These are phyloP conservation scores for Dipus sagitta DNA, from an alignment of 2,797 vertebrate species.

Conservation along the genomic window DNA sequence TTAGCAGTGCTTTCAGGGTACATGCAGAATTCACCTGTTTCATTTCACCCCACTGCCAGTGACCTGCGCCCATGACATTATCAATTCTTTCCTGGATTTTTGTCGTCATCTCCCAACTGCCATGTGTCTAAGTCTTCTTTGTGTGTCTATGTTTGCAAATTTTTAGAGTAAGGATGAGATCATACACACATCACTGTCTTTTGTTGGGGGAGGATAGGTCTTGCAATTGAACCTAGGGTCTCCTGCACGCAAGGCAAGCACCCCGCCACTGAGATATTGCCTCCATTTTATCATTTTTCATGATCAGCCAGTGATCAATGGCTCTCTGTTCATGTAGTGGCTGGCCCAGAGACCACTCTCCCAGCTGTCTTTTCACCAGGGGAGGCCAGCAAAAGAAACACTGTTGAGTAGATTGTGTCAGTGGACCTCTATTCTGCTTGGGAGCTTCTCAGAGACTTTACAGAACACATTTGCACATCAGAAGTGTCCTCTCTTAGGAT, in stretches of 20 bases:
- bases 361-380: background rate
- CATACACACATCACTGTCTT: background rate
- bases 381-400: background rate
- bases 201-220: background rate
- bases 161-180: too few species aligned
- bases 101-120: background rate
- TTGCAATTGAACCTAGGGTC: background rate
- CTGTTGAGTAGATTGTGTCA: background rate
- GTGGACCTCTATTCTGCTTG: background rate
- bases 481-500: background rate
- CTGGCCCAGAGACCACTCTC: background rate
- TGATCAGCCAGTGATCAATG: background rate
- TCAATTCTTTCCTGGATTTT: background rate
- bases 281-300: background rate
- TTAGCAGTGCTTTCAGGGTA: background rate
- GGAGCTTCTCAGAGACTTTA: background rate
- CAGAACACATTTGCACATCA: background rate
- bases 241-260: background rate
- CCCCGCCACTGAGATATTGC: background rate
- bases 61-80: background rate
- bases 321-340: background rate
- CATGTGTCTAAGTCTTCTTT: background rate
- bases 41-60: too few species aligned
- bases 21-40: background rate
- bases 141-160: background rate